Conservation (phyloP, 2,113 vertebrate species). For the Aphelocoma coerulescens region DNA sequence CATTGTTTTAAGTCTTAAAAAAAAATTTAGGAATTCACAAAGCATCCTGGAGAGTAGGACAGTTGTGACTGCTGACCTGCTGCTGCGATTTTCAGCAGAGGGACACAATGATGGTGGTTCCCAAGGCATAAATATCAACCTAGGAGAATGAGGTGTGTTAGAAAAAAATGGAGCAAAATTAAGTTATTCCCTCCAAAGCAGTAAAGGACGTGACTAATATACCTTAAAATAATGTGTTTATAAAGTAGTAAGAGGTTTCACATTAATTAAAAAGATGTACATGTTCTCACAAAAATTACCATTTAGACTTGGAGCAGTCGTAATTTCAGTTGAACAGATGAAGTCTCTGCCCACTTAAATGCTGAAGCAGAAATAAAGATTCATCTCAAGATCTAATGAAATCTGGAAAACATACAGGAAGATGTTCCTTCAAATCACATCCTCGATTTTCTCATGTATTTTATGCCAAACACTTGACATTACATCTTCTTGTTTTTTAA, state of each 20-base stretch:
- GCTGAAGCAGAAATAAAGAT: background rate
- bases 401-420: background rate
- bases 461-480: background rate
- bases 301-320: background rate
- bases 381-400: background rate
- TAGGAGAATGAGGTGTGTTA: background rate
- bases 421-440: background rate
- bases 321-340: background rate
- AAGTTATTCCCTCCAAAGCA: background rate
- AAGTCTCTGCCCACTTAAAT: background rate
- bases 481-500: background rate
- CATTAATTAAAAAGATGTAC: background rate
- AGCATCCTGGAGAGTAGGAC: background rate
- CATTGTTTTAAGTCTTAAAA: background rate
- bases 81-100: background rate
- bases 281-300: background rate
- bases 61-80: background rate
- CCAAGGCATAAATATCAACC: background rate
- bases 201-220: background rate
- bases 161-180: background rate
- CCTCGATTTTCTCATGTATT: background rate
- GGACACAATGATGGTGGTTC: background rate
- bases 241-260: background rate
- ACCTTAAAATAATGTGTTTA: background rate
- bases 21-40: background rate